Conservation (phyloP, 2,888 invertebrate species). For the Eupithecia subfuscata region DNA sequence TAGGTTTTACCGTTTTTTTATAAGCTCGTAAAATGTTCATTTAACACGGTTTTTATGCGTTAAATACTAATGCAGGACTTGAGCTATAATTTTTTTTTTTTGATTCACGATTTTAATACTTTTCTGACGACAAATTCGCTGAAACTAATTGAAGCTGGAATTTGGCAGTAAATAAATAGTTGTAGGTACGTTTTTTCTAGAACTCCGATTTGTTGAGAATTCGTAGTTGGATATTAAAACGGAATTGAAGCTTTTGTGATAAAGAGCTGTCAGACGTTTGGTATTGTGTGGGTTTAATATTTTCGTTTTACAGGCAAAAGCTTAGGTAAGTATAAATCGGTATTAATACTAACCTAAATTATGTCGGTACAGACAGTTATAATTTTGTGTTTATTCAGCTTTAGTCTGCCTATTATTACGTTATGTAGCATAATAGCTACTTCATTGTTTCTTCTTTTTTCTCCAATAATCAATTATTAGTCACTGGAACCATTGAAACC, state of each 20-base stretch:
- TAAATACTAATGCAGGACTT: slow-evolving; percentile 14
- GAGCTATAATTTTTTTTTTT: neutral
- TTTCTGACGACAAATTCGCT: neutral
- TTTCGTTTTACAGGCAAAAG: neutral
- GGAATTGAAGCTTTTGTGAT: neutral
- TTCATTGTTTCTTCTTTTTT: neutral
- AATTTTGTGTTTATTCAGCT: neutral
- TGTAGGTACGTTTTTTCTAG: neutral
- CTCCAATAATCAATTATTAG: too few relatives aligned
- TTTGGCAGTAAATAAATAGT: neutral
- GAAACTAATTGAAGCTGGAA: neutral
- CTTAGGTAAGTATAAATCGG: neutral
- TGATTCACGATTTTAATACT: neutral
- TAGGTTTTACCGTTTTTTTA: slow-evolving; percentile 37
- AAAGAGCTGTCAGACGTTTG: neutral
- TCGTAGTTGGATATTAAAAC: neutral
- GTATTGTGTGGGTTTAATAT: slow-evolving; percentile 3
- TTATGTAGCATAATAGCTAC: neutral
- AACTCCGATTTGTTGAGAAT: neutral
- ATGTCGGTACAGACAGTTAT: too few relatives aligned
- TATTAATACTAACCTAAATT: too few relatives aligned
- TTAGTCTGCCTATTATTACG: neutral
- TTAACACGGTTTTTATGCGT: slow-evolving; percentile 12
- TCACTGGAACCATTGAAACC: too few relatives aligned
- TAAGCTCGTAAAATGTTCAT: slow-evolving; percentile 22